These are phyloP conservation scores for Pseudoips prasinana DNA, from an alignment of 2,888 invertebrate species.

Conservation along the genomic window DNA sequence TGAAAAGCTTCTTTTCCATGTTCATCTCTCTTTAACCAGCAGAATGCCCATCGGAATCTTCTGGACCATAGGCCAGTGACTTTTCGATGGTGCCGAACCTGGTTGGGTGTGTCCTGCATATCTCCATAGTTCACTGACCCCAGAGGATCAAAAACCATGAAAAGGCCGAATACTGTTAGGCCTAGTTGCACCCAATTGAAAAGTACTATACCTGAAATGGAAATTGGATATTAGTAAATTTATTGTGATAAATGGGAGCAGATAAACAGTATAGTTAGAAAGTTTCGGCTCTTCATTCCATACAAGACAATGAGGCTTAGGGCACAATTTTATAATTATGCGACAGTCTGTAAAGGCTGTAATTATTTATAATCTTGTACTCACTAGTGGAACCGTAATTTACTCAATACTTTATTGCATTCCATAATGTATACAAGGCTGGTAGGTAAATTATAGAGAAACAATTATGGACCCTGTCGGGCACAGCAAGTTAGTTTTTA, in stretches of 20 bases:
- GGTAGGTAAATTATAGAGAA: too few species aligned
- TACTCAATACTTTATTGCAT: too few species aligned
- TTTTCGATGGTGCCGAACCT: conserved; percentile 85
- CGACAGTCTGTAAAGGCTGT: too few species aligned
- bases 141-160: conserved; percentile 91
- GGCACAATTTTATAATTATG: too few species aligned
- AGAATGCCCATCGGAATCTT: conserved; percentile 88
- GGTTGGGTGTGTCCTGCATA: conserved; percentile 84
- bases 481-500: too few species aligned
- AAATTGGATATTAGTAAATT: conserved; percentile 2
- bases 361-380: too few species aligned
- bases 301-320: too few species aligned
- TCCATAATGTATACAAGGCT: too few species aligned
- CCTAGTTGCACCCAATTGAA: conserved; percentile 92
- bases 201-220: conserved; percentile 85
- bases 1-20: conserved; percentile 90
- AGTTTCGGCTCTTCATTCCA: too few species aligned
- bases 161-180: conserved; percentile 87
- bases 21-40: conserved; percentile 87
- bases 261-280: neutral
- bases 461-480: too few species aligned
- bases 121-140: conserved; percentile 85
- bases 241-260: neutral
- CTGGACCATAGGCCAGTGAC: conserved; percentile 88
- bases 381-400: too few species aligned